Conservation (phyloP, 1,140 invertebrate genomes). For the Coptotermes formosanus region DNA sequence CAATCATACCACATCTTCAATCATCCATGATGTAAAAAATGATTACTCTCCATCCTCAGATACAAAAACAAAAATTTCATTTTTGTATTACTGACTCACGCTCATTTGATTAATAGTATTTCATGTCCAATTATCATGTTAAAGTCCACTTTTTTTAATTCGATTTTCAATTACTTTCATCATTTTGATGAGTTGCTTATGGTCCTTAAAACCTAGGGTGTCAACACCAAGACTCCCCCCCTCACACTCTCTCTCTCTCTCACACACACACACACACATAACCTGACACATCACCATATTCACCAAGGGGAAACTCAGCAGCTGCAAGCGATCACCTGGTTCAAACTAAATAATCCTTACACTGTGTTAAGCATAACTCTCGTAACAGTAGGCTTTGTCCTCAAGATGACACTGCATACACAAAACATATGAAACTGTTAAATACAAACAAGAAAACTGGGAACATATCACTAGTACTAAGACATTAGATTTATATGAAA, state of each 20-base stretch:
- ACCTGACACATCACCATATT: not conserved
- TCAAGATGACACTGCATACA: not conserved
- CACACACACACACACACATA: not conserved
- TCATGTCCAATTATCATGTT: constrained; percentile 13
- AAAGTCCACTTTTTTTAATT: not conserved
- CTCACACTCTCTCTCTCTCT: no score
- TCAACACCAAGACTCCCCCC: not conserved
- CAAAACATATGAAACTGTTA: not conserved
- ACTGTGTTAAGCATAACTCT: not conserved
- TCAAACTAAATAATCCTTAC: not conserved
- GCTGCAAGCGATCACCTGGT: not conserved
- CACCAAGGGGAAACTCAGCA: not conserved
- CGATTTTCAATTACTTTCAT: not conserved
- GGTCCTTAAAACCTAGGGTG: not conserved
- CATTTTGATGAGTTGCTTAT: not conserved
- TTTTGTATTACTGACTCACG: constrained; percentile 2
- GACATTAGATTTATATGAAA: not conserved
- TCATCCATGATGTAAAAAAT: constrained; percentile 26
- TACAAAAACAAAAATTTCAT: constrained; percentile 17
- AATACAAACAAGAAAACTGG: not conserved
- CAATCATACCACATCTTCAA: constrained; percentile 14
- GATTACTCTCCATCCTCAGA: not conserved
- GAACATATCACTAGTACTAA: not conserved
- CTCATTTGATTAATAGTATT: constrained; percentile 5
- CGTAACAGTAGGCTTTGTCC: not conserved